Conservation (phyloP, 2,888 invertebrate species). For the Notodonta dromedarius region DNA sequence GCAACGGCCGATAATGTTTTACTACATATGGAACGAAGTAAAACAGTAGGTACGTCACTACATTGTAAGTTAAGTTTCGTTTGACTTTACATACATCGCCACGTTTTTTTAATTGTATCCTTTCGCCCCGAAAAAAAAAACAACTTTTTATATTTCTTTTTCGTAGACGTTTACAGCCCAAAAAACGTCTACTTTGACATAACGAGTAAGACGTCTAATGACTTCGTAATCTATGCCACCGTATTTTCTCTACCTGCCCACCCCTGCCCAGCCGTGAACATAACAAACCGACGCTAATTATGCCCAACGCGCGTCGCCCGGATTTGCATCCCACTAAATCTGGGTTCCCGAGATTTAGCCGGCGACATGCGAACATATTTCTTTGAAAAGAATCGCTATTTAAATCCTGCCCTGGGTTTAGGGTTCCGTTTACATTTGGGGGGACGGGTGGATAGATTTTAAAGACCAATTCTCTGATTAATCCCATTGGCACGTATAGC, state of each 20-base stretch:
- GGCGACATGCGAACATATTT: conserved; percentile 56
- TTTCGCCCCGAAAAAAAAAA: background rate
- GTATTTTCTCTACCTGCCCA: conserved; percentile 28
- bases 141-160: too few species aligned
- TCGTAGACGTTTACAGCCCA: background rate
- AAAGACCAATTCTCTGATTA: too few species aligned
- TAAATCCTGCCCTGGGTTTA: conserved; percentile 38
- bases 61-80: too few species aligned
- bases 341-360: conserved; percentile 51
- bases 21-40: too few species aligned
- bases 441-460: background rate
- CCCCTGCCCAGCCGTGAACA: conserved; percentile 27
- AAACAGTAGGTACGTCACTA: too few species aligned
- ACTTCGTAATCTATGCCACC: conserved; percentile 37
- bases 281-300: conserved; percentile 56
- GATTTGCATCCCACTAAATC: conserved; percentile 63
- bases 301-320: conserved; percentile 45
- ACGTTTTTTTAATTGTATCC: too few species aligned
- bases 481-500: too few species aligned
- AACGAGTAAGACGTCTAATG: conserved; percentile 39
- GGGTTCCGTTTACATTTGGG: conserved; percentile 7
- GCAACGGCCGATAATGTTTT: too few species aligned
- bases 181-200: background rate
- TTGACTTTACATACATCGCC: too few species aligned
- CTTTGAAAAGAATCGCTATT: conserved; percentile 49